phyloP scores from a whole-genome alignment of 1,140 invertebrate species.

The Gonioctena quinquepunctata region DNA sequence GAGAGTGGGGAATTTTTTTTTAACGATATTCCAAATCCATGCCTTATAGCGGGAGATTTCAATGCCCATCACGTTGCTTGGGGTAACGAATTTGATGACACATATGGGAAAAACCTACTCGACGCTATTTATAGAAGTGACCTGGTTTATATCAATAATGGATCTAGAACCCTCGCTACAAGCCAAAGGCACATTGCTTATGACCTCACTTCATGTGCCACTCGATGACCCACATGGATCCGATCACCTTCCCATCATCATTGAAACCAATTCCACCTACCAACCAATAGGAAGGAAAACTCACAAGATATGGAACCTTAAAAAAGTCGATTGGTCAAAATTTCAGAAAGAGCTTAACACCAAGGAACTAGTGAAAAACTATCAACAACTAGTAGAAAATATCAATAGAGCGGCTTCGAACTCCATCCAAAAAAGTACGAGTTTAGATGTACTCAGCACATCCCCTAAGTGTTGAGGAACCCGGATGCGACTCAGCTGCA shows the following conservation, averaged over 20 bases:
- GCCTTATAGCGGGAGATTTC: neutral
- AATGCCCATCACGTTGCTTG: neutral
- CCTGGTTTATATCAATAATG: neutral
- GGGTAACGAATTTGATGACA: neutral
- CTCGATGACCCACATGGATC: neutral
- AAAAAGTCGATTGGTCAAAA: neutral
- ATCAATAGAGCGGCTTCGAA: neutral
- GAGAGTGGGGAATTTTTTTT: slow-evolving; percentile 7
- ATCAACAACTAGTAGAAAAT: neutral
- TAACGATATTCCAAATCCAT: slow-evolving; percentile 2
- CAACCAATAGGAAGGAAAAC: neutral
- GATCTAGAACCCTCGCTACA: neutral
- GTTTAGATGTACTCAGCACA: neutral
- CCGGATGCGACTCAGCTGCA: neutral
- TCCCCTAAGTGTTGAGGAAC: neutral
- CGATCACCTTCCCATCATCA: neutral
- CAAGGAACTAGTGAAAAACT: neutral
- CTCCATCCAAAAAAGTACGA: neutral
- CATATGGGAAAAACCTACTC: neutral
- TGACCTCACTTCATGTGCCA: neutral
- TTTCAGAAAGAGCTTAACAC: neutral
- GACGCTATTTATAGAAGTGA: neutral
- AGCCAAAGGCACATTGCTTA: neutral
- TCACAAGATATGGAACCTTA: slow-evolving; percentile 1
- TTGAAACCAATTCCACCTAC: neutral